Evolutionary conservation across 2,113 vertebrate genomes (phyloP).

Genomic region (Dissostichus mawsoni): DNA sequence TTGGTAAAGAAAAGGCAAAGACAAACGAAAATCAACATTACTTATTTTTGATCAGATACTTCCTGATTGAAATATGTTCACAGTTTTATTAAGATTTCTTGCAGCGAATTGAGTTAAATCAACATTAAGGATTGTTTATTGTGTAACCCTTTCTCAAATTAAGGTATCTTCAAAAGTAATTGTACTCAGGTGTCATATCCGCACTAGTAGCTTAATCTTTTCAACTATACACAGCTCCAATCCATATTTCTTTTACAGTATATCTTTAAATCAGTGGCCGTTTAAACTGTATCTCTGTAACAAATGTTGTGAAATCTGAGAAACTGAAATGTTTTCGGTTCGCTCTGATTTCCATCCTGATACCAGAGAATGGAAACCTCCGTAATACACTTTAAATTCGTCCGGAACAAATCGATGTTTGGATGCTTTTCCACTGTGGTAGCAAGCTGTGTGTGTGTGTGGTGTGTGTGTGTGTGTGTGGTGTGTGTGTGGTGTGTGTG

Average conservation of each 20-base stretch:
- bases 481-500: not conserved
- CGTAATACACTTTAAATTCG: not conserved
- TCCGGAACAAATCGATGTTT: not conserved
- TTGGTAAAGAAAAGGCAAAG: too few relatives aligned
- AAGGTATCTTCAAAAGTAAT: too few relatives aligned
- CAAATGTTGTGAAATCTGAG: not conserved
- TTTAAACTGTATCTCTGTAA: not conserved
- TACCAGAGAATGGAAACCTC: not conserved
- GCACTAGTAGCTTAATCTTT: too few relatives aligned
- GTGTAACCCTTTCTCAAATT: too few relatives aligned
- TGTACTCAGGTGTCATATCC: not conserved
- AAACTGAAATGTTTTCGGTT: not conserved
- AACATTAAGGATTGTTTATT: not conserved
- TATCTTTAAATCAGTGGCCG: not conserved
- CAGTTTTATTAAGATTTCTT: too few relatives aligned
- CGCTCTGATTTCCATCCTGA: not conserved
- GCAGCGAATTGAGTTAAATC: too few relatives aligned
- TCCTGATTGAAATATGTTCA: too few relatives aligned
- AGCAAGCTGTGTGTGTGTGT: not conserved
- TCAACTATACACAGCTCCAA: too few relatives aligned
- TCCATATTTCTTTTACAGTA: not conserved
- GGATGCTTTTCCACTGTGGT: conserved; percentile 52
- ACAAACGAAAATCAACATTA: too few relatives aligned
- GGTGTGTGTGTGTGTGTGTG: not conserved
- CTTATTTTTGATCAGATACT: too few relatives aligned